These are phyloP conservation scores for Petromus typicus DNA, from an alignment of 2,113 vertebrate species.

Conservation along the genomic window DNA sequence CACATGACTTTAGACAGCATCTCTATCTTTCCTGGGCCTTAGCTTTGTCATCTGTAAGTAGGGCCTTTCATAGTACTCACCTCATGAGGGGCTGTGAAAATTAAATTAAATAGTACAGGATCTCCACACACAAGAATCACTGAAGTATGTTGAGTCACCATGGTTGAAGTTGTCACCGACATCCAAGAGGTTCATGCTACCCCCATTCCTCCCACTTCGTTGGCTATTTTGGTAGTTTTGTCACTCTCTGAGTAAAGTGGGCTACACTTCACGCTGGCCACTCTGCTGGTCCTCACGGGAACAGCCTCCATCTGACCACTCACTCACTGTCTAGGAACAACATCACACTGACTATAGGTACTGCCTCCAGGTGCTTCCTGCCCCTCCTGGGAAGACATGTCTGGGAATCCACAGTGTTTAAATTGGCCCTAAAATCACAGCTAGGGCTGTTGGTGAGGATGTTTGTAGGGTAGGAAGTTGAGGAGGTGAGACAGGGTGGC, in stretches of 20 bases:
- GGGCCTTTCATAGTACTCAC: not conserved
- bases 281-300: too few species aligned
- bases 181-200: not conserved
- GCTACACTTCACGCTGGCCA: accelerated
- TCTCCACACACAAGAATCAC: not conserved
- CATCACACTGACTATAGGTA: accelerated
- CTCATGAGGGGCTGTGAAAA: not conserved
- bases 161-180: not conserved
- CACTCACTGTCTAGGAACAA: not conserved
- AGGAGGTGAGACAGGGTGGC: not conserved
- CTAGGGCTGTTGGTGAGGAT: not conserved
- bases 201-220: too few species aligned
- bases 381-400: not conserved
- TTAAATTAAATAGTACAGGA: not conserved
- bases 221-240: not conserved
- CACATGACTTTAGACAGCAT: not conserved
- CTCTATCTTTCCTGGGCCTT: not conserved
- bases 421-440: not conserved
- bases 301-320: not conserved
- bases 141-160: not conserved
- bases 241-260: not conserved
- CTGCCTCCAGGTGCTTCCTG: not conserved
- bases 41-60: not conserved
- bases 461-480: not conserved
- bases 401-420: too few species aligned